Conservation (phyloP, 2,797 vertebrate species). For the Petrocephalus sullivani region DNA sequence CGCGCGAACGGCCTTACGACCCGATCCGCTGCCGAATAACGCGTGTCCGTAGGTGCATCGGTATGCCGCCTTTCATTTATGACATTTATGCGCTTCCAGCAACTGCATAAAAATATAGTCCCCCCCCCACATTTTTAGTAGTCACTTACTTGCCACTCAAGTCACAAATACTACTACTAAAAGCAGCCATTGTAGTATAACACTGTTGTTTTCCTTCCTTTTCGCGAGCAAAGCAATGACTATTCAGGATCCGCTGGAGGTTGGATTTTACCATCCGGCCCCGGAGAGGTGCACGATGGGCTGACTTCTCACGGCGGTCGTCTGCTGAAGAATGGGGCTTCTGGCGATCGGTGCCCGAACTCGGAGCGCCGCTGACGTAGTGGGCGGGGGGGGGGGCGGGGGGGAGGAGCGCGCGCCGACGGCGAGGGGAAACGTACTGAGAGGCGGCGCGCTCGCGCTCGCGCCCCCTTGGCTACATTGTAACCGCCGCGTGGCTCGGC, state of each 20-base stretch:
- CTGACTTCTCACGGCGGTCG: constrained; percentile 56
- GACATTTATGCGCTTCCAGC: neutral
- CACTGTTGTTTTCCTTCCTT: constrained; percentile 72
- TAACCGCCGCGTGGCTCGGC: neutral
- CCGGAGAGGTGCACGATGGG: constrained; percentile 64
- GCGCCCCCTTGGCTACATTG: neutral
- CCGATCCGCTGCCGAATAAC: neutral
- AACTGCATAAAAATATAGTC: constrained; percentile 15
- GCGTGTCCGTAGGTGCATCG: neutral
- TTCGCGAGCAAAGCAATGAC: constrained; percentile 79
- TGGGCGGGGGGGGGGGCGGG: neutral
- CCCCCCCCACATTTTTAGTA: constrained; percentile 34
- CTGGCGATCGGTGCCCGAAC: constrained; percentile 1
- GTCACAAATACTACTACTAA: constrained; percentile 69
- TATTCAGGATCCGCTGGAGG: constrained; percentile 81
- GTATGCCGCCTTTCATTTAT: neutral
- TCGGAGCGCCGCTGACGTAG: constrained; percentile 20
- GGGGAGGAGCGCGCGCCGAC: constrained; percentile 19
- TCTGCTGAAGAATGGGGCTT: constrained; percentile 46
- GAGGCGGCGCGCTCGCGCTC: neutral
- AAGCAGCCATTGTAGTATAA: constrained; percentile 58
- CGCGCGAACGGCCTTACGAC: too few species aligned
- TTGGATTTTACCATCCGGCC: constrained; percentile 83
- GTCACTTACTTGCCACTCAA: constrained; percentile 71
- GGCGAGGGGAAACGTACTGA: constrained; percentile 34